Evolutionary conservation across 2,113 vertebrate species (phyloP).

Genomic region (Corydoras maculifer): DNA sequence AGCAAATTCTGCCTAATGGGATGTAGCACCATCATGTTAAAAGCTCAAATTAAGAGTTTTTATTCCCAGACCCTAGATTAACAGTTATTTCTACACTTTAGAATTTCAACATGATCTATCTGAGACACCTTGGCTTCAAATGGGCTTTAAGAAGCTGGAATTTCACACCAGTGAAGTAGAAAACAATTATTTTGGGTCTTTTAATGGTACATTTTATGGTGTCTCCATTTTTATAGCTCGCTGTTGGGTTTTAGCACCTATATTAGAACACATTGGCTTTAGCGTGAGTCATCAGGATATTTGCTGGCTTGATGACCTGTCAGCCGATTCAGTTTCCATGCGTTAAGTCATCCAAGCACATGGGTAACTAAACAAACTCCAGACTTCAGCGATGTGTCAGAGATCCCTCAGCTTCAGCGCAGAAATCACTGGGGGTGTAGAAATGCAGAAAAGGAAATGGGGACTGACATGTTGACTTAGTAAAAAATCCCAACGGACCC

Average conservation of each 20-base stretch:
- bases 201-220: constrained; percentile 22
- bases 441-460: constrained; percentile 57
- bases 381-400: constrained; percentile 4
- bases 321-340: neutral
- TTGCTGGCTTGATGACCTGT: neutral
- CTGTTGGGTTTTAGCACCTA: constrained; percentile 2
- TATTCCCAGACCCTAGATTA: no score
- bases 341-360: neutral
- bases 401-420: constrained; percentile 7
- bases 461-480: constrained; percentile 62
- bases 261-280: neutral
- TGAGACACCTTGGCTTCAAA: constrained; percentile 6
- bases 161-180: constrained; percentile 20
- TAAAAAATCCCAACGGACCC: constrained; percentile 54
- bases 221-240: constrained; percentile 17
- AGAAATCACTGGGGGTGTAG: constrained; percentile 37
- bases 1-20: no score
- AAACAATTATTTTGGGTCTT: constrained; percentile 27
- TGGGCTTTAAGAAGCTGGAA: constrained; percentile 23
- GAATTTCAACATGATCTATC: constrained; percentile 7
- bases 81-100: neutral
- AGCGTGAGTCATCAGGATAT: neutral
- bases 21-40: no score
- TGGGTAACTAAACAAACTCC: neutral
- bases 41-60: no score